Conservation (phyloP, 2,888 invertebrate species). For the Thumatha senex region DNA sequence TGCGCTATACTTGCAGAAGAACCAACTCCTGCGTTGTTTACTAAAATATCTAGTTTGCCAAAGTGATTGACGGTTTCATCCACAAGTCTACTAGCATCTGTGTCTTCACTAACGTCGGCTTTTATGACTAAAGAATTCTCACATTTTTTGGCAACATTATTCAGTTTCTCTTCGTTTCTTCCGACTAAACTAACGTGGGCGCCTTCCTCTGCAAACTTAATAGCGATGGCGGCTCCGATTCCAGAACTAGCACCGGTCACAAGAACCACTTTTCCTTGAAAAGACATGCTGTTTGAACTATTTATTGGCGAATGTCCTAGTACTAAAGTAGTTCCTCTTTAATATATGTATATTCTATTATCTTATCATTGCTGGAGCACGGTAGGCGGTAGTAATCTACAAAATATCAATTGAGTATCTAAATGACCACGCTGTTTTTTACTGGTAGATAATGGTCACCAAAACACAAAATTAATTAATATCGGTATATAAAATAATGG, state of each 20-base stretch:
- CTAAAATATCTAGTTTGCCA: conserved; percentile 18
- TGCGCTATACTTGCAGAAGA: conserved; percentile 1
- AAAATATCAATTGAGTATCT: no score
- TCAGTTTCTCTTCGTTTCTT: conserved; percentile 33
- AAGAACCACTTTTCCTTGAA: conserved; percentile 38
- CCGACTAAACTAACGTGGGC: conserved; percentile 36
- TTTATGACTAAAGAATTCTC: conserved; percentile 8
- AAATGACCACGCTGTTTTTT: no score
- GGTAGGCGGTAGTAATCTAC: no score
- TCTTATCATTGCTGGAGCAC: neutral
- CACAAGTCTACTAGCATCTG: conserved; percentile 11
- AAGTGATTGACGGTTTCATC: conserved; percentile 10
- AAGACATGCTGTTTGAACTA: conserved; percentile 28
- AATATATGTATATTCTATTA: neutral
- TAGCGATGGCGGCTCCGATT: conserved; percentile 38
- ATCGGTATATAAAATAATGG: no score
- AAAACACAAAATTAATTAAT: no score
- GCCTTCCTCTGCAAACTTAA: conserved; percentile 24
- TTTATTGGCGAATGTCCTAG: no score
- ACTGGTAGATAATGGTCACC: no score
- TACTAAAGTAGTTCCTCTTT: no score
- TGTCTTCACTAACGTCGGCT: conserved; percentile 17
- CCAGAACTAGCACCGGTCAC: conserved; percentile 44
- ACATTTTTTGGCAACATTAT: conserved; percentile 9
- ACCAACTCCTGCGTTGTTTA: conserved; percentile 25